Evolutionary conservation across 2,113 vertebrate genomes (phyloP), one percentile per base, ranked within the genome.

Genomic region (Bos taurus): DNA sequence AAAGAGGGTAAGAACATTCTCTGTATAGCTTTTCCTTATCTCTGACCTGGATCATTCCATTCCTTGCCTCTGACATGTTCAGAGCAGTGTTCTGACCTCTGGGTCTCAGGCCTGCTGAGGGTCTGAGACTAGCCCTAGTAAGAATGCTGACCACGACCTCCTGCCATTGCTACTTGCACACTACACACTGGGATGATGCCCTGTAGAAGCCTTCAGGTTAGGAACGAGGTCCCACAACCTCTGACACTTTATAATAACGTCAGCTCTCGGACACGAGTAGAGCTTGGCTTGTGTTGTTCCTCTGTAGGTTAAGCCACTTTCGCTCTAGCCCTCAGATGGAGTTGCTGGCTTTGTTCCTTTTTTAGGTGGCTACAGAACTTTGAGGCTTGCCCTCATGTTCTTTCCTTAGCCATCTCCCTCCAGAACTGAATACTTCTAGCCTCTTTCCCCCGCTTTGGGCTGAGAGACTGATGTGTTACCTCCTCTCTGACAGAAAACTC

Each of bases 401-500:
- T 86, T 92, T 25, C 46, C 48, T 84, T 48, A 57, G 40, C 71
- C 16, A 2, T 89, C 33, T 92, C 77, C 74, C 94, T 95, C 36
- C 57, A 57, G 56, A 83, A 83, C 33, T 36, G 67, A 82, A 6
- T 95, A n/a, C 30, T 50, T 87, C 19, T 78, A 78, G 62, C 57
- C 77, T 89, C 43, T 84, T 64, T 56, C 23, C 26, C 81, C 50
- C 87, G 40, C 46, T 56, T 62, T 86, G 56, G 81, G 17, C 50
- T 26, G 46, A 48, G 71, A 78, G 40, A 96, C 50, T 99, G 93
- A 98, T 90, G 71, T 93, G 92, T 90, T 57, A 77, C 98, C 86
- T 98, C 85, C 95, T 98, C 89, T 97, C 98, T 92, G 46, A 97
- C 98, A 99, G 99, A 98, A 99, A 99, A 98, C 98, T 99, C 62